phyloP scores from a whole-genome alignment of 1,140 invertebrate genomes.

The Chymomyza costata region DNA sequence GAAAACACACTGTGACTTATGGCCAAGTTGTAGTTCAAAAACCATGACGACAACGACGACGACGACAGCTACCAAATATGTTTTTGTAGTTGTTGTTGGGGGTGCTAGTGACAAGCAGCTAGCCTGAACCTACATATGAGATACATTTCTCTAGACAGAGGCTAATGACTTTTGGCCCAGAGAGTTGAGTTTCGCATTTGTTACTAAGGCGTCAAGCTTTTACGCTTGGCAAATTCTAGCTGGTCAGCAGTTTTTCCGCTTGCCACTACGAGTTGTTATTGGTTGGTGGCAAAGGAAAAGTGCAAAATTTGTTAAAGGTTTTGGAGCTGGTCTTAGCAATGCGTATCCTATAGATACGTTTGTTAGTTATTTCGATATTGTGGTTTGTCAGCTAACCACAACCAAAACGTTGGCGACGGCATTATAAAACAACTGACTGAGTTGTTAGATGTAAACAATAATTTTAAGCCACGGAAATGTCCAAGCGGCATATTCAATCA shows the following conservation, averaged over 20 bases:
- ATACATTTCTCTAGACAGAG: no score
- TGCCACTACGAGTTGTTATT: no score
- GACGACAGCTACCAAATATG: neutral
- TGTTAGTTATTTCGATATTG: slow-evolving; percentile 26
- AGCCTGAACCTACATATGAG: no score
- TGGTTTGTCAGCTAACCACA: slow-evolving; percentile 42
- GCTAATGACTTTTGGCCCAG: slow-evolving; percentile 11
- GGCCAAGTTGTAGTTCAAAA: slow-evolving; percentile 3
- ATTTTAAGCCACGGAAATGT: slow-evolving; percentile 19
- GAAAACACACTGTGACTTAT: slow-evolving; percentile 7
- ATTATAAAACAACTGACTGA: no score
- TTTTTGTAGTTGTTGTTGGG: neutral
- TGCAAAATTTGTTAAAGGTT: slow-evolving; percentile 40
- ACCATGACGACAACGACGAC: slow-evolving; percentile 27
- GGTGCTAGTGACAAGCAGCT: neutral
- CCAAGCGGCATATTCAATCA: slow-evolving; percentile 2
- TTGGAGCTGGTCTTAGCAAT: neutral
- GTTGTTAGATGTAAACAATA: no score
- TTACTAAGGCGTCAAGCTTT: slow-evolving; percentile 21
- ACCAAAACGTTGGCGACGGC: slow-evolving; percentile 15
- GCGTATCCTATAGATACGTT: slow-evolving; percentile 21
- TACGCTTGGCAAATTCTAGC: slow-evolving; percentile 46
- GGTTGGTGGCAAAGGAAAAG: slow-evolving; percentile 26
- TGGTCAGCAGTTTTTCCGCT: slow-evolving; percentile 24
- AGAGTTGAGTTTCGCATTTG: slow-evolving; percentile 17